Evolutionary conservation across 2,888 invertebrate genomes (phyloP).

Genomic region (Drosophila phalerata): DNA sequence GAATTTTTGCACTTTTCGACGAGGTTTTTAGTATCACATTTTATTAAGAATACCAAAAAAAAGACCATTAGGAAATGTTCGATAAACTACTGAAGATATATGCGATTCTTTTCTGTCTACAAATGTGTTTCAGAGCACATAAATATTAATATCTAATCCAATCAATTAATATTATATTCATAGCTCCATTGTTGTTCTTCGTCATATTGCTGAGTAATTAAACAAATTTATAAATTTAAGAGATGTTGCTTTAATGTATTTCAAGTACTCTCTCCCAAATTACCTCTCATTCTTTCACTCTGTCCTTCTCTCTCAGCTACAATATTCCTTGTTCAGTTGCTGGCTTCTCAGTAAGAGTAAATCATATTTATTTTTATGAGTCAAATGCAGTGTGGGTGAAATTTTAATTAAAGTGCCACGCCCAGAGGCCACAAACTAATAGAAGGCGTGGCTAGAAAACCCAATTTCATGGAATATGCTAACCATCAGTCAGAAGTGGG

Average conservation of each 20-base stretch:
- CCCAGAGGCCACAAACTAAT: constrained; percentile 55
- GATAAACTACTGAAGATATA: too few relatives aligned
- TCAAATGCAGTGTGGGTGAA: constrained; percentile 56
- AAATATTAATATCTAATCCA: too few relatives aligned
- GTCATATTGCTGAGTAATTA: constrained; percentile 2
- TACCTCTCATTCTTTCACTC: neutral
- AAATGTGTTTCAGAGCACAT: too few relatives aligned
- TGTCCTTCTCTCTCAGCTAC: too few relatives aligned
- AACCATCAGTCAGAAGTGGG: neutral
- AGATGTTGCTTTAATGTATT: neutral
- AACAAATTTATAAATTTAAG: neutral
- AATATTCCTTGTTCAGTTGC: neutral
- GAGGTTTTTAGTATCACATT: too few relatives aligned
- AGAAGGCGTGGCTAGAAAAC: constrained; percentile 31
- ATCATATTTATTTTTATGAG: constrained; percentile 57
- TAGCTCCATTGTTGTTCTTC: neutral
- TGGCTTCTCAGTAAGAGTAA: constrained; percentile 32
- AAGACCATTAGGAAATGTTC: too few relatives aligned
- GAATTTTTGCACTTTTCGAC: too few relatives aligned
- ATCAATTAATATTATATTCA: neutral
- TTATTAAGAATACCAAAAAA: too few relatives aligned
- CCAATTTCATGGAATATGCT: constrained; percentile 38
- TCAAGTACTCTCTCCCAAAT: neutral
- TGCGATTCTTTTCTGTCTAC: too few relatives aligned
- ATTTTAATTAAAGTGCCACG: constrained; percentile 75